phyloP scores from a whole-genome alignment of 2,113 vertebrate genomes.

The Pseudorasbora parva region DNA sequence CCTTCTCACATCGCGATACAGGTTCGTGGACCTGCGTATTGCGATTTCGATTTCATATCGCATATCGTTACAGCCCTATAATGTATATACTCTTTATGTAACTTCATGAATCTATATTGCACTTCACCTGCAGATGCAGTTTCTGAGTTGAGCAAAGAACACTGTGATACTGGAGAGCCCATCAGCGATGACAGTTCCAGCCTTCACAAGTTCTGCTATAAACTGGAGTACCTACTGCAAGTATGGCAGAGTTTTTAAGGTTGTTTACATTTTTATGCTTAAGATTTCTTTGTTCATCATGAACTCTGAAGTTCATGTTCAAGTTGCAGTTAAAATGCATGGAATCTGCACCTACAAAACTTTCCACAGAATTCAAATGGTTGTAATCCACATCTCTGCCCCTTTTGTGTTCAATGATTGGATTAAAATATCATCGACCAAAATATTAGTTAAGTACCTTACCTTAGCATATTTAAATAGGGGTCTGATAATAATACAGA shows the following conservation, averaged over 20 bases:
- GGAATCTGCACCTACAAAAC: not conserved
- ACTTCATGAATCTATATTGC: not conserved
- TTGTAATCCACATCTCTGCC: not conserved
- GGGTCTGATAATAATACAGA: too few relatives aligned
- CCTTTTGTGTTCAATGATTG: not conserved
- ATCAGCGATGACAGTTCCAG: constrained; percentile 90
- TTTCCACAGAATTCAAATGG: not conserved
- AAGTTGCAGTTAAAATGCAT: not conserved
- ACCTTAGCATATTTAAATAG: too few relatives aligned
- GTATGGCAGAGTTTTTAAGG: constrained; percentile 53
- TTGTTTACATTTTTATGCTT: not conserved
- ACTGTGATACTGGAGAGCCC: constrained; percentile 86
- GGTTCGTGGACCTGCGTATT: too few relatives aligned
- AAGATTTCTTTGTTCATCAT: not conserved
- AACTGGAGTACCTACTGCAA: constrained; percentile 91
- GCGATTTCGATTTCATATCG: too few relatives aligned
- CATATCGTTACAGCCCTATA: too few relatives aligned
- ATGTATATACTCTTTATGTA: too few relatives aligned
- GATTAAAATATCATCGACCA: not conserved
- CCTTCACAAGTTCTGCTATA: constrained; percentile 94
- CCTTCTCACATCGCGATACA: too few relatives aligned
- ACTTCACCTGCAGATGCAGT: constrained; percentile 82
- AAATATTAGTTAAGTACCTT: too few relatives aligned
- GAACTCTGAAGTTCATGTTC: not conserved
- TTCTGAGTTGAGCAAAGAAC: constrained; percentile 86